Evolutionary conservation across 2,113 vertebrate genomes (phyloP), one percentile per base, ranked within the genome.

Genomic region (Marmota flaviventris): DNA sequence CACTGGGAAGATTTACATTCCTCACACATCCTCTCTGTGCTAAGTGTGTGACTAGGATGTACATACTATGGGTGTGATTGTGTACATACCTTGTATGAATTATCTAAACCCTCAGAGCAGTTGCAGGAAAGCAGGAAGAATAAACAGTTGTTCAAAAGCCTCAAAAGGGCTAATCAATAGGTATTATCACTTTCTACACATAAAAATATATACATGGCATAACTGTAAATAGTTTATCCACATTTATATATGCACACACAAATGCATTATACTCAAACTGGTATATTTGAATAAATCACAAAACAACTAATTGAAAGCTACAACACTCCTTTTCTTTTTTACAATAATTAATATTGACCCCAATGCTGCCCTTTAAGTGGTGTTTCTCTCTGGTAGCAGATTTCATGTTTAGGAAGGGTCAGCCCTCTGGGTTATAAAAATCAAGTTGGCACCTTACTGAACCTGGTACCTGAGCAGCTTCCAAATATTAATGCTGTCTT

Each of bases 81-180:
- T 98, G 97, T 97, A 97, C 96, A 97, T 97, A 96, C 98, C 96
- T 97, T 95, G 94, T 97, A 97, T 97, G 97, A 97, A 97, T 96
- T 95, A 96, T 67, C 92, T 94, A 58, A 95, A 95, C 96, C 72
- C 69, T 97, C 77, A 93, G 92, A 96, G 51, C 91, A 75, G n/a
- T 85, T 67, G 25, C 56, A 85, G 69, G 78, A 89, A 96, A 97
- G 45, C 22, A 85, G 56, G 63, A 93, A 94, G 48, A 86, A 79
- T 72, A 95, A 89, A 91, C 9, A 34, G 48, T 56, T 75, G 42
- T 67, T 90, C 53, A 94, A 61, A 96, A 86, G 97, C 96, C 93
- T 94, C 81, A 63, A 42, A 96, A 93, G 82, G 77, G 89, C 87
- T 97, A 75, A 93, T 92, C 75, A 90, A 89, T 78, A 86, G 69